Evolutionary conservation across 2,113 vertebrate genomes (phyloP).

Genomic region (Scomber scombrus): DNA sequence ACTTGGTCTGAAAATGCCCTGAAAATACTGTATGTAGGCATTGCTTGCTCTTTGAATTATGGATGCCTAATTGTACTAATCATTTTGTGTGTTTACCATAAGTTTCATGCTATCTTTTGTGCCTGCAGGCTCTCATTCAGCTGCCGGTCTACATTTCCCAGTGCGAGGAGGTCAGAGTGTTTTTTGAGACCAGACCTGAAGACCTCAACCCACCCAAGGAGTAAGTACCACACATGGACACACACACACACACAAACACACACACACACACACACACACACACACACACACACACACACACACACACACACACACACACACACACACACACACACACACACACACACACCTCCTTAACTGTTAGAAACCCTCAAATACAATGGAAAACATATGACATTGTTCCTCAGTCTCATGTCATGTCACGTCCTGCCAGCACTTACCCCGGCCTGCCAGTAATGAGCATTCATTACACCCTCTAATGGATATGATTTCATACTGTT

Average conservation of each 20-base stretch:
- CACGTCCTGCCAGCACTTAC: slow-evolving; percentile 14
- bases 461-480: slow-evolving; percentile 61
- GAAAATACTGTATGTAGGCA: not conserved
- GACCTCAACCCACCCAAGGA: slow-evolving; percentile 96
- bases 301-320: slow-evolving; percentile 13
- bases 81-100: slow-evolving; percentile 2
- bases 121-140: slow-evolving; percentile 93
- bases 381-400: slow-evolving; percentile 13
- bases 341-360: not conserved
- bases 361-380: slow-evolving; percentile 1
- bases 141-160: slow-evolving; percentile 98
- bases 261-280: too few species aligned
- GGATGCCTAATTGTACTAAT: slow-evolving; percentile 1
- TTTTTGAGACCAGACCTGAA: slow-evolving; percentile 97
- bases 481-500: slow-evolving; percentile 54
- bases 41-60: not conserved
- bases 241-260: slow-evolving; percentile 18
- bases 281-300: slow-evolving; percentile 6
- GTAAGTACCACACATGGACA: slow-evolving; percentile 77
- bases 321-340: slow-evolving; percentile 12
- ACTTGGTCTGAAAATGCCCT: not conserved
- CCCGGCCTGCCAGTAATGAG: slow-evolving; percentile 40
- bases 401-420: slow-evolving; percentile 38
- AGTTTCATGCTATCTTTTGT: slow-evolving; percentile 28
- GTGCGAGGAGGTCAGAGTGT: slow-evolving; percentile 96